Conservation (phyloP, 2,797 vertebrate genomes). For the Erethizon dorsatum region DNA sequence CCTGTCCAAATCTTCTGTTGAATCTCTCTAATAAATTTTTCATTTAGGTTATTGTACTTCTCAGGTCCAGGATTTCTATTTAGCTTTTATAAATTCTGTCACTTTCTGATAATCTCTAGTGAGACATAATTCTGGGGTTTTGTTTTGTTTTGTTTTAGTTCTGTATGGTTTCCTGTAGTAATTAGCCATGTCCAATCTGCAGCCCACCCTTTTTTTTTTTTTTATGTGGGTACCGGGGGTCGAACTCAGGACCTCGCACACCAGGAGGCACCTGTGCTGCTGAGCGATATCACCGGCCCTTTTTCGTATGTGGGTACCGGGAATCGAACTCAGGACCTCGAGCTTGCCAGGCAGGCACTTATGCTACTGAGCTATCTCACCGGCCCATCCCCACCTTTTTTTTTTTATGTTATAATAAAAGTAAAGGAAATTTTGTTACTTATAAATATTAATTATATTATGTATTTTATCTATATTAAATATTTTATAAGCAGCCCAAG, state of each 20-base stretch:
- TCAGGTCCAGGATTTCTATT: slow-evolving; percentile 22
- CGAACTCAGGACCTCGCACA: too few relatives aligned
- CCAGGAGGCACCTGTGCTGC: too few relatives aligned
- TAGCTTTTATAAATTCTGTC: background rate
- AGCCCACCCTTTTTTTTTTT: background rate
- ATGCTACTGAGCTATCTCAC: too few relatives aligned
- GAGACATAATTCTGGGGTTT: background rate
- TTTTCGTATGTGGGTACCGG: too few relatives aligned
- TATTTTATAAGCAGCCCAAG: background rate
- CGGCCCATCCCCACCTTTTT: too few relatives aligned
- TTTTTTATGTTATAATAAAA: background rate
- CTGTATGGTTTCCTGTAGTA: background rate
- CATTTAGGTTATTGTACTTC: slow-evolving; percentile 18
- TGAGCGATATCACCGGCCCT: too few relatives aligned
- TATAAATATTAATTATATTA: background rate
- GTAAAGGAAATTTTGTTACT: background rate
- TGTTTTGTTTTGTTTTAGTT: background rate
- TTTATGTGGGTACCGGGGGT: background rate
- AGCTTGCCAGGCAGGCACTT: too few relatives aligned
- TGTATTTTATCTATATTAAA: background rate
- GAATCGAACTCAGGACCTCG: too few relatives aligned
- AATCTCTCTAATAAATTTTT: slow-evolving; percentile 48
- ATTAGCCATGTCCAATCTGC: background rate
- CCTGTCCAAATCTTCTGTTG: slow-evolving; percentile 4
- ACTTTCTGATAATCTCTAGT: slow-evolving; percentile 25